Evolutionary conservation across 2,113 vertebrate genomes (phyloP).

Genomic region (Garra rufa): DNA sequence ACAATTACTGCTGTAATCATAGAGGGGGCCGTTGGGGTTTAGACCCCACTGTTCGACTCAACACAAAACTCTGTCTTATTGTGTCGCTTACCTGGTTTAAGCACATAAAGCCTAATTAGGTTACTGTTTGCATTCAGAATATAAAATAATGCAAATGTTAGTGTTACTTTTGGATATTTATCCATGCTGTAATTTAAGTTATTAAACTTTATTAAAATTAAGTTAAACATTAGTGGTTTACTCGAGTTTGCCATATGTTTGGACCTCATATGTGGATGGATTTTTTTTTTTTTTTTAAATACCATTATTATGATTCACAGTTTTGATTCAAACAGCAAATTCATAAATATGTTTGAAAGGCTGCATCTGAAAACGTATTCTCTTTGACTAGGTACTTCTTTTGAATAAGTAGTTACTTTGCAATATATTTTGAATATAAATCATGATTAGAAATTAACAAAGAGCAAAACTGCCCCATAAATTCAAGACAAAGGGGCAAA

Average conservation of each 20-base stretch:
- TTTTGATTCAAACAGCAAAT: not conserved
- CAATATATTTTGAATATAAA: too few relatives aligned
- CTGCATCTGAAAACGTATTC: not conserved
- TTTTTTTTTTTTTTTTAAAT: not conserved
- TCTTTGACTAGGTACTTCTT: not conserved
- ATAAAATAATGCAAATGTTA: not conserved
- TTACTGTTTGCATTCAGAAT: not conserved
- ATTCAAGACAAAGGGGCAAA: too few relatives aligned
- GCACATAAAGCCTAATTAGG: not conserved
- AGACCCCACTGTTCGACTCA: constrained; percentile 32
- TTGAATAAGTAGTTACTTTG: not conserved
- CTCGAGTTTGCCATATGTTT: not conserved
- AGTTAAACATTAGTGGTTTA: not conserved
- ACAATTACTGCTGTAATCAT: constrained; percentile 69
- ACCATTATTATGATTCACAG: too few relatives aligned
- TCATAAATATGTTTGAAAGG: not conserved
- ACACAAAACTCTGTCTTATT: constrained; percentile 27
- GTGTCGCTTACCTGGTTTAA: constrained; percentile 10
- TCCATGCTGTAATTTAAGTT: not conserved
- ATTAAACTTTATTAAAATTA: not conserved
- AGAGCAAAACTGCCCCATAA: too few relatives aligned
- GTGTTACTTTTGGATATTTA: not conserved
- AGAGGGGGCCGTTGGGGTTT: constrained; percentile 61
- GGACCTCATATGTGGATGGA: not conserved
- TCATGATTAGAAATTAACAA: too few relatives aligned